A percentile compares a stretch with the other conserved stretches of the same genome.
phyloP scores from a whole-genome alignment of 2,888 invertebrate species.

The Polydrusus cervinus region DNA sequence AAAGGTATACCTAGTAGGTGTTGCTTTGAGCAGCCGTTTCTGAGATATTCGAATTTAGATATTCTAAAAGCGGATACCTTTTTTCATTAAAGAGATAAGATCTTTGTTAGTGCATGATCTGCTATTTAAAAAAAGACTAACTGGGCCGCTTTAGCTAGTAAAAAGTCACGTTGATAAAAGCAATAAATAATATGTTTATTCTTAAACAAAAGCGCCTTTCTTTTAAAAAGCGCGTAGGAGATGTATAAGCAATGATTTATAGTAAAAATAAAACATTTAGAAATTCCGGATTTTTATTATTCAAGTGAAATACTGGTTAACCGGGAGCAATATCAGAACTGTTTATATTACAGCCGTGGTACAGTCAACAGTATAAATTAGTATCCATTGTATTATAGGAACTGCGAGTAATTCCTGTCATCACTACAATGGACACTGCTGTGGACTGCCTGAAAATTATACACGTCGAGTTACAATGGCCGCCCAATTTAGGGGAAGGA shows the following conservation, averaged over 20 bases:
- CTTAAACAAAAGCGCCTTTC: conserved; percentile 41
- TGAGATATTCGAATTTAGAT: too few species aligned
- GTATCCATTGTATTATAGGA: conserved; percentile 68
- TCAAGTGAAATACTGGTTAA: conserved; percentile 55
- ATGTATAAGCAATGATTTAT: conserved; percentile 55
- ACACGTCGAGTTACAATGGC: conserved; percentile 68
- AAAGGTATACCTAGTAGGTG: too few species aligned
- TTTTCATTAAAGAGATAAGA: too few species aligned
- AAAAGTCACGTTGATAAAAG: conserved; percentile 9
- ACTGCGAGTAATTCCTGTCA: conserved; percentile 68
- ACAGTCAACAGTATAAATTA: conserved; percentile 68
- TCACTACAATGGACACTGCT: conserved; percentile 65
- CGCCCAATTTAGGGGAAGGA: conserved; percentile 65
- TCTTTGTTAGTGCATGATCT: too few species aligned
- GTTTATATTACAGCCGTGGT: conserved; percentile 61
- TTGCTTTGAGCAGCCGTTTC: too few species aligned
- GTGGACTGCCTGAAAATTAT: conserved; percentile 66
- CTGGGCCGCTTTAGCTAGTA: not conserved
- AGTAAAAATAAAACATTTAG: conserved; percentile 59
- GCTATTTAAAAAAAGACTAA: not conserved
- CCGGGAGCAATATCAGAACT: conserved; percentile 58
- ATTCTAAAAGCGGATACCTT: too few species aligned
- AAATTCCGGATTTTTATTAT: conserved; percentile 61
- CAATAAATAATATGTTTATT: conserved; percentile 33
- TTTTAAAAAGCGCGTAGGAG: conserved; percentile 41